Evolutionary conservation across 2,797 vertebrate genomes (phyloP).

Genomic region (Sciaenops ocellatus): DNA sequence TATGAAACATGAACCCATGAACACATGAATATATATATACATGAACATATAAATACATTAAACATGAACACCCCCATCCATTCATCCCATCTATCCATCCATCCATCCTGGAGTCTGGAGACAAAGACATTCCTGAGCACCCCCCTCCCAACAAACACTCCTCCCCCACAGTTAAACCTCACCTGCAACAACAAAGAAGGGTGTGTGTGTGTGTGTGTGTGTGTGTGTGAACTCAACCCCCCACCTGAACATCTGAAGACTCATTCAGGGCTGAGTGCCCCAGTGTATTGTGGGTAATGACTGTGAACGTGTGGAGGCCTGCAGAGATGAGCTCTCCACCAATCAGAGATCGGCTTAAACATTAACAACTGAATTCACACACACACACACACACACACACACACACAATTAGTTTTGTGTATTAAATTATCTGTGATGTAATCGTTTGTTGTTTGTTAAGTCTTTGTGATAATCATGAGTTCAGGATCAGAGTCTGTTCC

Average conservation of each 20-base stretch:
- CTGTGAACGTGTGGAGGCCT: constrained; percentile 47
- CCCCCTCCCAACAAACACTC: not conserved
- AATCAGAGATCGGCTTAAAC: constrained; percentile 26
- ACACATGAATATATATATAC: too few species aligned
- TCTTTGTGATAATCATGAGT: too few species aligned
- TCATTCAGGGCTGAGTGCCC: constrained; percentile 11
- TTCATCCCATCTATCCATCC: too few species aligned
- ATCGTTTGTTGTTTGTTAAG: too few species aligned
- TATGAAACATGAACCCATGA: too few species aligned
- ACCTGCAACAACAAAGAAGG: constrained; percentile 50
- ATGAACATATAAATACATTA: too few species aligned
- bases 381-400: not conserved
- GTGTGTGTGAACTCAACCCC: constrained; percentile 41
- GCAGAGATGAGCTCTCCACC: constrained; percentile 18
- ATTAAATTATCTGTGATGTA: too few species aligned
- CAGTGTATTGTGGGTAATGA: constrained; percentile 37
- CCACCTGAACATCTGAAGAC: constrained; percentile 60
- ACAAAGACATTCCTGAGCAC: constrained; percentile 67
- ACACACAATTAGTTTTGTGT: too few species aligned
- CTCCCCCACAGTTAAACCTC: constrained; percentile 29
- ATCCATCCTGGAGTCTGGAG: constrained; percentile 24
- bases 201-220: constrained; percentile 19
- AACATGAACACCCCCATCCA: too few species aligned
- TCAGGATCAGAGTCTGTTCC: too few species aligned
- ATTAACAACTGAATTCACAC: constrained; percentile 33